Conservation (phyloP, 2,888 invertebrate genomes). For the Allolobophora icterica region DNA sequence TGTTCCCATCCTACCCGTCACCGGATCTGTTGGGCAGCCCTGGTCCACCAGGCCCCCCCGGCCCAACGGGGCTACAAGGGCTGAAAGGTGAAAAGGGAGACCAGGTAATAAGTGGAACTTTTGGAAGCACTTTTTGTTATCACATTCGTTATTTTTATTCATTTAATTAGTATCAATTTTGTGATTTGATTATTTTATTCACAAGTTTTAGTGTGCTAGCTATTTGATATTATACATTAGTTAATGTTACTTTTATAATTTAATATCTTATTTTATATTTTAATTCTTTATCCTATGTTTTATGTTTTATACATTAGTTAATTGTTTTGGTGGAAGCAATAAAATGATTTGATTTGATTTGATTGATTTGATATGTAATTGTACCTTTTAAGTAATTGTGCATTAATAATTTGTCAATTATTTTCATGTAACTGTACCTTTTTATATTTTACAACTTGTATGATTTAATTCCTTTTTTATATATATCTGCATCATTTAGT, state of each 20-base stretch:
- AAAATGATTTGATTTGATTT: too few relatives aligned
- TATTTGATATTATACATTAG: background rate
- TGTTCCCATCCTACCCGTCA: background rate
- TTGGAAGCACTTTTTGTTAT: too few relatives aligned
- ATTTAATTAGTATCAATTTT: too few relatives aligned
- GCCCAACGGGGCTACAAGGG: background rate
- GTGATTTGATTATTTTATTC: too few relatives aligned
- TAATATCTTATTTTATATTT: background rate
- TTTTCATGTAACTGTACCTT: background rate
- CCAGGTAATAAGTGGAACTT: background rate
- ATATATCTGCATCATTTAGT: background rate
- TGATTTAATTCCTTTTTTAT: background rate
- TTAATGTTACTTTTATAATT: background rate
- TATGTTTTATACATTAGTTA: too few relatives aligned
- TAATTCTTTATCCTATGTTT: background rate
- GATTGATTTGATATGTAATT: too few relatives aligned
- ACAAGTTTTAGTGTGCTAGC: background rate
- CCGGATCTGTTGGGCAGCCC: background rate
- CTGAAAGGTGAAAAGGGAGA: constrained; percentile 4
- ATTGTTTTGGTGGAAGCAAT: too few relatives aligned
- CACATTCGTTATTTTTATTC: background rate
- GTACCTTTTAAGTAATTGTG: background rate
- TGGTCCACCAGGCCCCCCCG: constrained; percentile 20
- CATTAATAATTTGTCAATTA: background rate
- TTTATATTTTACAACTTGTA: background rate